Evolutionary conservation across 2,797 vertebrate species (phyloP).

Genomic region (Parauchenoglanis ngamensis): DNA sequence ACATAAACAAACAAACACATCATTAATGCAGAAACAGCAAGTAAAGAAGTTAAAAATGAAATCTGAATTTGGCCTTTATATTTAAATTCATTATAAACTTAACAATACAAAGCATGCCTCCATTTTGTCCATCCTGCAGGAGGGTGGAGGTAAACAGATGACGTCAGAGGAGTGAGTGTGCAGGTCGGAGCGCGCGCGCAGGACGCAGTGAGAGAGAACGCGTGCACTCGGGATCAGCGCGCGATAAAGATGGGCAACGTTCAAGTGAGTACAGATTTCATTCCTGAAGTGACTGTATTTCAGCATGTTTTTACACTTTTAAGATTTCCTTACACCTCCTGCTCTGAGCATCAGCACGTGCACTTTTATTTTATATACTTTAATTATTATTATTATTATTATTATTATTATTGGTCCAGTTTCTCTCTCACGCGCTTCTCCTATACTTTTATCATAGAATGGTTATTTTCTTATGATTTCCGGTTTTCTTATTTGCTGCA

Average conservation of each 20-base stretch:
- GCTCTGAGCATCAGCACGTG: neutral
- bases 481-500: neutral
- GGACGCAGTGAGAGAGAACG: neutral
- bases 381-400: neutral
- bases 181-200: neutral
- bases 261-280: slow-evolving; percentile 66
- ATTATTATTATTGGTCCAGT: neutral
- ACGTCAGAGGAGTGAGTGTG: slow-evolving; percentile 16
- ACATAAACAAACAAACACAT: neutral
- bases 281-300: neutral
- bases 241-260: slow-evolving; percentile 73
- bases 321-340: neutral
- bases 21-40: neutral
- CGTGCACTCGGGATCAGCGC: slow-evolving; percentile 15
- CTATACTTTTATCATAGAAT: neutral
- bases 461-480: neutral
- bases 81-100: neutral
- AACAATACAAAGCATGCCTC: neutral
- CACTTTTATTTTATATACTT: neutral
- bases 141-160: slow-evolving; percentile 1
- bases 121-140: neutral
- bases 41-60: neutral
- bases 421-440: too few relatives aligned
- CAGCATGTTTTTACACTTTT: neutral
- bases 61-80: neutral